A percentile compares a stretch with the other conserved stretches of the same genome.
Evolutionary conservation across 2,113 vertebrate species (phyloP).

Genomic region (Bujurquina vittata): DNA sequence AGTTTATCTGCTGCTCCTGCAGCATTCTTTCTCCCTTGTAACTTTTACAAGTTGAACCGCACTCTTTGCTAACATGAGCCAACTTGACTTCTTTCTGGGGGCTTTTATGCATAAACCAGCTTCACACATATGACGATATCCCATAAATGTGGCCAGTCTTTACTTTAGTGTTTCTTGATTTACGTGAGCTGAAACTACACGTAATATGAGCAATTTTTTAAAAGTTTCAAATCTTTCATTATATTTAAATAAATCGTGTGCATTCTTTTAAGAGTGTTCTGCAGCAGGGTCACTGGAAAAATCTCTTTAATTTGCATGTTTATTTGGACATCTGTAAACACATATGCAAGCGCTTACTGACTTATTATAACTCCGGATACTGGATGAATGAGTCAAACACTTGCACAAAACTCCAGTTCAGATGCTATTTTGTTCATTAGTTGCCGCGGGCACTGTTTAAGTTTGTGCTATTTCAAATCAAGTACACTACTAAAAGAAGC

Average conservation of each 20-base stretch:
- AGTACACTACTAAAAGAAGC: neutral
- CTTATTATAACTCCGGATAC: neutral
- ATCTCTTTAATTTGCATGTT: neutral
- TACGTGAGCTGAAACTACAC: neutral
- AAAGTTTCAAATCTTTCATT: neutral
- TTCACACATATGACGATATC: neutral
- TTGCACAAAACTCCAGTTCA: neutral
- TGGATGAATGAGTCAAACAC: neutral
- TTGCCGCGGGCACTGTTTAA: neutral
- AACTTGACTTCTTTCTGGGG: neutral
- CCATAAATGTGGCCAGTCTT: neutral
- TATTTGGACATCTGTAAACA: neutral
- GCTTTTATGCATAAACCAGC: neutral
- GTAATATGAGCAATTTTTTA: neutral
- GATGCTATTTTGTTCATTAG: neutral
- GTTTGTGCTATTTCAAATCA: constrained; percentile 1
- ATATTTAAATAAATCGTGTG: neutral
- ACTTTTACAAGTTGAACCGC: constrained; percentile 18
- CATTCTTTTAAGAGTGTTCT: neutral
- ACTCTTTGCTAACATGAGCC: neutral
- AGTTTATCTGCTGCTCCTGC: constrained; percentile 23
- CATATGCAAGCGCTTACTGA: neutral
- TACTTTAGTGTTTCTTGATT: neutral
- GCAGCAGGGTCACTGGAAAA: neutral
- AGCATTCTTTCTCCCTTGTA: constrained; percentile 11